Evolutionary conservation across 2,797 vertebrate species (phyloP), one percentile per base, ranked within the genome.

Genomic region (Morus bassanus): DNA sequence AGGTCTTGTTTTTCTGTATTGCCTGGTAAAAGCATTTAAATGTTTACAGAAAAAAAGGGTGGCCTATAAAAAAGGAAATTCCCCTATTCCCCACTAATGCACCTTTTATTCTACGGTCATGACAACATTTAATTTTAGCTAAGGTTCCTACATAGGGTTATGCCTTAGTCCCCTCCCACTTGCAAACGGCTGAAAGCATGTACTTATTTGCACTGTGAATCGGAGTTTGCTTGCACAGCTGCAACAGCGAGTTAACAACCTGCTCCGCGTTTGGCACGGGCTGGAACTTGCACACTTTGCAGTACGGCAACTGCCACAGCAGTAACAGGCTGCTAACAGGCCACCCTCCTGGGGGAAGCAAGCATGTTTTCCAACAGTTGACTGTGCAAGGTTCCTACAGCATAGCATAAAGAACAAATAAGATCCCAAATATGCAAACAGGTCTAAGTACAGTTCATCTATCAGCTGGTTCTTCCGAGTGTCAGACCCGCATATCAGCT

Each of bases 211-310:
- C 61, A 78, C 64, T 93, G 9, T 46, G 28, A 95, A 87, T 90
- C 70, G 2, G 12, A 28, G 43, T 81, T 92, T 93, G 81, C 90
- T 95, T 94, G 93, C 91, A 90, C 93, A 95, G 88, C 87, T 95
- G 94, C 89, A 93, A 30, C 33, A 70, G 50, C 3, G 35, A 84
- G 74, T 28, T 75, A 80, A 75, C 68, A 90, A 88, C 87, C 76
- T 88, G 75, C 79, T 70, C 72, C 1, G 1, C 3, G 9, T 72
- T 88, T 92, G 89, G 92, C 92, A 92, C 0, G 0, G 70, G 68
- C 85, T 88, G 64, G 53, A 94, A 89, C 75, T 61, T 5, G 0
- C 72, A 89, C 37, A 15, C 56, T 83, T 45, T 18, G 64, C 85
- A 74, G 14, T 9, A 60, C 60, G 63, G 53, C 84, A 92, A 88